A percentile compares a stretch with the other conserved stretches of the same genome.
These are phyloP conservation scores for Diglossa cyanea DNA, from an alignment of 2,797 vertebrate genomes.

Conservation along the genomic window DNA sequence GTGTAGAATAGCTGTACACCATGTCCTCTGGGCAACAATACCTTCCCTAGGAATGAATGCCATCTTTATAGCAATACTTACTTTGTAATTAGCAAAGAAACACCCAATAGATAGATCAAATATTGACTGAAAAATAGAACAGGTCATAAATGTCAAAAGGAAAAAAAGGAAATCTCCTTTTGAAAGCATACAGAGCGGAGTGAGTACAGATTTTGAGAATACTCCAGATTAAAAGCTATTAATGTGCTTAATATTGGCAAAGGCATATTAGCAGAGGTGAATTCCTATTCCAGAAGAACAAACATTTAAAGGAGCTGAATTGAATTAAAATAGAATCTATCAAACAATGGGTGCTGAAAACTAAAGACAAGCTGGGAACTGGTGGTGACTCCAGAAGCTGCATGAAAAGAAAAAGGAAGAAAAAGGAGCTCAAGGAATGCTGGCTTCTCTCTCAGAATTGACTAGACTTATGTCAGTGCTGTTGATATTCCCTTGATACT, in stretches of 20 bases:
- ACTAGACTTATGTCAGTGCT: conserved; percentile 19
- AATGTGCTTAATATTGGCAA: background rate
- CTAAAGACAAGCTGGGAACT: background rate
- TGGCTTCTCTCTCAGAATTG: conserved; percentile 6
- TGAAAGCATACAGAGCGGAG: background rate
- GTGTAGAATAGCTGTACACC: background rate
- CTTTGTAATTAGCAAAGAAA: background rate
- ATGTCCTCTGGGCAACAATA: background rate
- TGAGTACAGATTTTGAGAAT: background rate
- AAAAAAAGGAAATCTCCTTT: background rate
- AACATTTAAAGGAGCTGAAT: background rate
- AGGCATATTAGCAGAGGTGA: background rate
- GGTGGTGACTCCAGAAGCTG: background rate
- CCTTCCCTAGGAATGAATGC: background rate
- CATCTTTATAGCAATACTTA: background rate
- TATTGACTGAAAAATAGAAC: background rate
- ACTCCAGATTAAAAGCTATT: background rate
- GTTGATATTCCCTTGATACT: conserved; percentile 47
- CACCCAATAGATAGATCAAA: background rate
- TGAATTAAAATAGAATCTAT: background rate
- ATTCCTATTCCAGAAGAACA: background rate
- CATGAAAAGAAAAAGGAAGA: background rate
- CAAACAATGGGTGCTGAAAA: background rate
- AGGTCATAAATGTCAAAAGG: background rate
- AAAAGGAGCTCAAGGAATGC: background rate